Evolutionary conservation across 2,113 vertebrate genomes (phyloP).

Genomic region (Thunnus maccoyii): DNA sequence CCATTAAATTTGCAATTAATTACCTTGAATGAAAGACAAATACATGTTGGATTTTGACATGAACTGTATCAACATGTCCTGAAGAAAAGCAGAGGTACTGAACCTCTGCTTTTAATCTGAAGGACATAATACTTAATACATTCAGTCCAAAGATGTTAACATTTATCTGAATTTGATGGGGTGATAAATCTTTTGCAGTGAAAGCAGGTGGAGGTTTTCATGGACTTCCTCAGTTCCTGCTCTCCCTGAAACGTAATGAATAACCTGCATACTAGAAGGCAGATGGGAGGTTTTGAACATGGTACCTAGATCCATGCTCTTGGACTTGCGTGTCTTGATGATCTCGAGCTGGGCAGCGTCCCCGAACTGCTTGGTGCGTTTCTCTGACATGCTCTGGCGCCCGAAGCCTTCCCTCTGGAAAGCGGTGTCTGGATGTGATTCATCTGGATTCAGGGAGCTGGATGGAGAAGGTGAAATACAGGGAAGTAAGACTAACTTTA

Average conservation of each 20-base stretch:
- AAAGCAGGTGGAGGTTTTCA: neutral
- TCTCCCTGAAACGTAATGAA: neutral
- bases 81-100: no score
- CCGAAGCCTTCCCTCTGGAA: conserved; percentile 98
- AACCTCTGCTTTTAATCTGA: neutral
- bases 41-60: no score
- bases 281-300: neutral
- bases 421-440: conserved; percentile 87
- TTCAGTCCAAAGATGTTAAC: neutral
- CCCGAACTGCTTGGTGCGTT: conserved; percentile 97
- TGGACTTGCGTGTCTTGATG: conserved; percentile 98
- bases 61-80: no score
- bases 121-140: neutral
- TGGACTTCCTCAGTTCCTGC: neutral
- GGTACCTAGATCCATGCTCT: conserved; percentile 99
- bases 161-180: neutral
- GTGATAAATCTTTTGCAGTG: fast-evolving
- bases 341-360: conserved; percentile 95
- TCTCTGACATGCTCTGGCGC: conserved; percentile 99
- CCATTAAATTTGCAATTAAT: no score
- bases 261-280: neutral
- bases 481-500: neutral
- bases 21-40: no score
- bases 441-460: conserved; percentile 89
- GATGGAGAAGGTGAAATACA: neutral